These are phyloP conservation scores for Sclerodermus sp. DNA, from an alignment of 2,888 invertebrate species.

Conservation along the genomic window DNA sequence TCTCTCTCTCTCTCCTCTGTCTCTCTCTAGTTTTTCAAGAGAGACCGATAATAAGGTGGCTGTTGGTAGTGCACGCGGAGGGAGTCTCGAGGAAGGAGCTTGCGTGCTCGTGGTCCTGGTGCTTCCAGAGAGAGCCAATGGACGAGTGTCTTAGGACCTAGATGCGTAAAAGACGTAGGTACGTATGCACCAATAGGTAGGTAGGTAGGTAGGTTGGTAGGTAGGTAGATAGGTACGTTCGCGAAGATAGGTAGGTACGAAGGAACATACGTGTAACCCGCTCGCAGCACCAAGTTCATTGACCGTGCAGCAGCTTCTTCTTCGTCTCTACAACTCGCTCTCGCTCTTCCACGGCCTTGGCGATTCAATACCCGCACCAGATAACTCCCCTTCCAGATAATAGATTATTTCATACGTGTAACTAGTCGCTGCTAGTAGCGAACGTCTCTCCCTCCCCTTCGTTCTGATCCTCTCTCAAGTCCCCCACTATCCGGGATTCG, in stretches of 20 bases:
- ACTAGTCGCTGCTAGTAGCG: conserved; percentile 44
- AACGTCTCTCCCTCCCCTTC: not conserved
- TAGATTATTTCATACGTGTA: conserved; percentile 56
- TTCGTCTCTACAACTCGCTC: conserved; percentile 17
- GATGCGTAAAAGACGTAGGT: too few species aligned
- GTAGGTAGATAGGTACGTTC: conserved; percentile 5
- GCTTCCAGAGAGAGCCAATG: too few species aligned
- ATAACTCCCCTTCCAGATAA: conserved; percentile 54
- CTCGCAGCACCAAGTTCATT: conserved; percentile 34
- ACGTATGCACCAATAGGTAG: too few species aligned
- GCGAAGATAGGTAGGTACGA: conserved; percentile 14
- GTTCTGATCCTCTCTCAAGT: not conserved
- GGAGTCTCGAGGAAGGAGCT: too few species aligned
- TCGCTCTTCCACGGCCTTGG: conserved; percentile 50
- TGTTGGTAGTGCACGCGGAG: too few species aligned
- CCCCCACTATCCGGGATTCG: not conserved
- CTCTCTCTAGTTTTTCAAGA: too few species aligned
- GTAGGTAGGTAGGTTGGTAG: too few species aligned
- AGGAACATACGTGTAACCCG: too few species aligned
- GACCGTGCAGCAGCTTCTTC: conserved; percentile 51
- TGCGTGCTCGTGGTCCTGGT: too few species aligned
- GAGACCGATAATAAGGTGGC: too few species aligned
- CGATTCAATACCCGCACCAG: conserved; percentile 56
- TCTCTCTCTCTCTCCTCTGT: too few species aligned
- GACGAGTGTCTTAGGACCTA: too few species aligned